Percentiles rank a stretch among this genome's conserved stretches.
These are phyloP conservation scores for Zoanthus sociatus DNA, from an alignment of 92 coral and sea anemone genomes.

Conservation along the genomic window DNA sequence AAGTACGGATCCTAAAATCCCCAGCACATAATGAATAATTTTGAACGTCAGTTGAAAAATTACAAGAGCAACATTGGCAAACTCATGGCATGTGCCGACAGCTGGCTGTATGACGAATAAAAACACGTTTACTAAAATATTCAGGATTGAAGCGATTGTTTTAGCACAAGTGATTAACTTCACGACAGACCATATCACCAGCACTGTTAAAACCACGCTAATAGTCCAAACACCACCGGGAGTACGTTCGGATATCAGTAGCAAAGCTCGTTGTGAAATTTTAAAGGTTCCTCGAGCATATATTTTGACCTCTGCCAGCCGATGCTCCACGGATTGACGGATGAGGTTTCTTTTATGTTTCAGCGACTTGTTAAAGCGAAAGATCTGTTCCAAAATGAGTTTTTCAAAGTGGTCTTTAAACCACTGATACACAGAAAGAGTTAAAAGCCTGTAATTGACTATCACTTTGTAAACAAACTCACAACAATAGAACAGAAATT, in stretches of 20 bases:
- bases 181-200: neutral
- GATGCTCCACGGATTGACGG: neutral
- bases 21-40: neutral
- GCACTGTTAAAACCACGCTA: neutral
- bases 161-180: constrained; percentile 32
- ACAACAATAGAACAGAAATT: constrained; percentile 12
- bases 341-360: neutral
- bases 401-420: constrained; percentile 5
- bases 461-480: constrained; percentile 19
- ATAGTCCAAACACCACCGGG: constrained; percentile 35
- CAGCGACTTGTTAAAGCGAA: constrained; percentile 23
- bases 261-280: constrained; percentile 9
- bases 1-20: neutral
- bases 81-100: constrained; percentile 30
- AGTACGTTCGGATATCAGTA: neutral
- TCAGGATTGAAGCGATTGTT: constrained; percentile 2
- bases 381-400: constrained; percentile 16
- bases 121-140: neutral
- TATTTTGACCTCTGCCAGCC: constrained; percentile 25
- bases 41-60: neutral
- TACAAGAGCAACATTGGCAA: neutral
- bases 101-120: constrained; percentile 32
- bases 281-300: constrained; percentile 39
- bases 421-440: neutral
- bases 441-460: constrained; percentile 7